Conservation (phyloP, 2,113 vertebrate genomes). For the Bujurquina vittata region DNA sequence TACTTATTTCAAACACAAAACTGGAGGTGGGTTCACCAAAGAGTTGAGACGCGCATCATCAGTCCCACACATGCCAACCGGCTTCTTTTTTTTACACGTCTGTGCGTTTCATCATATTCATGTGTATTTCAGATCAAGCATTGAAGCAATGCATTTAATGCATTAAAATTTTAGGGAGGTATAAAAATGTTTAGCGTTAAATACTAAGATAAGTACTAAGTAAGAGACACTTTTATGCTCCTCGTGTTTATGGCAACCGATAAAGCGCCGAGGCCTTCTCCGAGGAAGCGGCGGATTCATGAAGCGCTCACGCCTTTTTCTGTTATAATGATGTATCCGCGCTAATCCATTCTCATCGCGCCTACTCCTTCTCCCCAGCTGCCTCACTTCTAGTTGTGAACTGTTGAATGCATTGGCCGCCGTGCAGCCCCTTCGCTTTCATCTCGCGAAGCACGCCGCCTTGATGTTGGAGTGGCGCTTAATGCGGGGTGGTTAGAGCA, state of each 20-base stretch:
- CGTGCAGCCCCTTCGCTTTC: conserved; percentile 52
- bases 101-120: background rate
- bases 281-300: background rate
- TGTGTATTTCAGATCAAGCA: background rate
- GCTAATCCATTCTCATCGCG: conserved; percentile 67
- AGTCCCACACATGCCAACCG: background rate
- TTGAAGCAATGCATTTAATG: background rate
- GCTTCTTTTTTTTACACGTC: too few species aligned
- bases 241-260: conserved; percentile 8
- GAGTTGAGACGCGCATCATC: background rate
- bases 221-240: background rate
- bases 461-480: conserved; percentile 63
- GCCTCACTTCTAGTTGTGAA: conserved; percentile 42
- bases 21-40: background rate
- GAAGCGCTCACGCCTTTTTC: conserved; percentile 10
- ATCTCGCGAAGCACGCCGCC: conserved; percentile 52
- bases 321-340: conserved; percentile 53
- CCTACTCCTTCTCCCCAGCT: conserved; percentile 35
- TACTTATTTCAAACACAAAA: background rate
- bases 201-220: background rate
- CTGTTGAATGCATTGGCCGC: conserved; percentile 63
- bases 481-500: conserved; percentile 50
- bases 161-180: background rate
- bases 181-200: background rate
- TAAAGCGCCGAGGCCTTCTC: conserved; percentile 19